Evolutionary conservation across 2,113 vertebrate genomes (phyloP).

Genomic region (Neotoma lepida): DNA sequence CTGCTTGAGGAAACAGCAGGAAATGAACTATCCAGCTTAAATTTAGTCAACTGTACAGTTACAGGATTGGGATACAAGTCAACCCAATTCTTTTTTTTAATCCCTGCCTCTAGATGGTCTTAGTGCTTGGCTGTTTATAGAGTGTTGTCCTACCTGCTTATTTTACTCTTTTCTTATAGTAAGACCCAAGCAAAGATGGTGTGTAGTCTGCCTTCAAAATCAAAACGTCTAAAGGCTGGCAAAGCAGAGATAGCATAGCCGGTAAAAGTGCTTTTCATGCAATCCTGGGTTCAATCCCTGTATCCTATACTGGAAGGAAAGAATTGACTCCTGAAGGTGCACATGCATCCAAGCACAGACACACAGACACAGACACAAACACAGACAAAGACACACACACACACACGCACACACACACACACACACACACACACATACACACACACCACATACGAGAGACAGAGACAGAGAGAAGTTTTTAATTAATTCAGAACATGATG

Average conservation of each 20-base stretch:
- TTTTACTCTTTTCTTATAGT: not conserved
- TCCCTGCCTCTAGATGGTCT: not conserved
- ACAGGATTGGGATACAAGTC: not conserved
- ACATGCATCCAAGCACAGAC: not conserved
- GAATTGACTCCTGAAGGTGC: not conserved
- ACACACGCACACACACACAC: not conserved
- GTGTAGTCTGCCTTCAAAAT: not conserved
- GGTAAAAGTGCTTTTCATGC: not conserved
- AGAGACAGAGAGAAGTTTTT: not conserved
- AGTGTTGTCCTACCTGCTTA: not conserved
- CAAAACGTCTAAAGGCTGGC: not conserved
- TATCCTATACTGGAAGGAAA: not conserved
- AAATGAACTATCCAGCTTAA: not conserved
- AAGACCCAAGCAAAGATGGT: not conserved
- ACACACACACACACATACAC: not conserved
- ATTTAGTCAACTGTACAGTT: not conserved
- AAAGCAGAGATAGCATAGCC: not conserved
- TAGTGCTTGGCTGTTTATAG: not conserved
- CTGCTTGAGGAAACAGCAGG: not conserved
- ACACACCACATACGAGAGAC: too few species aligned
- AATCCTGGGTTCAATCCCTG: not conserved
- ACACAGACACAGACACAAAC: not conserved
- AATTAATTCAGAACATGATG: not conserved
- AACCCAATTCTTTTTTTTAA: constrained; percentile 31
- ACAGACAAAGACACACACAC: too few species aligned